Evolutionary conservation across 2,888 invertebrate species (phyloP), one percentile per base, ranked within the genome.

Genomic region (Steinernema hermaphroditum): DNA sequence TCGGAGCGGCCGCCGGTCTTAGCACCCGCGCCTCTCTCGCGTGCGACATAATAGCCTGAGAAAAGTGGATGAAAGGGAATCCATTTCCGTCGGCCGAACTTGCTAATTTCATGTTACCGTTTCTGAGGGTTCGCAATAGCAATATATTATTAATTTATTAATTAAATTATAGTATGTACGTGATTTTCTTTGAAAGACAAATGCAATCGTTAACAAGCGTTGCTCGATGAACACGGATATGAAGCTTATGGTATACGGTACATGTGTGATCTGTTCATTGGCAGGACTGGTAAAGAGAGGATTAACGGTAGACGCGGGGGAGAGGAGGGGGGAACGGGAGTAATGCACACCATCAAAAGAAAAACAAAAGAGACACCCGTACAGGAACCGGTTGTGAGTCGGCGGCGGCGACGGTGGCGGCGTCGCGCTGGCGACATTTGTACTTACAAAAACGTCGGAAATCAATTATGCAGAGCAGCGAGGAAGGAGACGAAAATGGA

Each of bases 361-460:
- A 54, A 54, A 54, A 54, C 54, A 54, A 54, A 54, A 54, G n/a
- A n/a, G 54, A 54, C 54, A 54, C 54, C 54, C 54, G 54, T 54
- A 54, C 27, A 54, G 27, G 54, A 54, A 54, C 54, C 54, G 54
- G 54, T 54, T 54, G 54, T 27, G 6, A 14, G 54, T 4, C 54
- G 54, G 49, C 49, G 49, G 49, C 43, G 9, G 46, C 16, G 22
- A n/a, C 54, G 27, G 27, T 22, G 54, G 54, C 27, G 2, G 54
- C 54, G 54, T 24, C 54, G 27, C 37, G 12, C 16, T 46, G 46
- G 46, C 54, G 54, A 27, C 54, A 6, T 16, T 2, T 54, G 54
- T 54, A 54, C 24, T 54, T 54, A 27, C 27, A 54, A 46, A 46
- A 54, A 54, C 27, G 22, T 4, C 14, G 54, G 27, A 27, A 27